Base-by-base conservation (phyloP, 92 coral and sea anemone species). In the Epizoanthus ramosus region DNA sequence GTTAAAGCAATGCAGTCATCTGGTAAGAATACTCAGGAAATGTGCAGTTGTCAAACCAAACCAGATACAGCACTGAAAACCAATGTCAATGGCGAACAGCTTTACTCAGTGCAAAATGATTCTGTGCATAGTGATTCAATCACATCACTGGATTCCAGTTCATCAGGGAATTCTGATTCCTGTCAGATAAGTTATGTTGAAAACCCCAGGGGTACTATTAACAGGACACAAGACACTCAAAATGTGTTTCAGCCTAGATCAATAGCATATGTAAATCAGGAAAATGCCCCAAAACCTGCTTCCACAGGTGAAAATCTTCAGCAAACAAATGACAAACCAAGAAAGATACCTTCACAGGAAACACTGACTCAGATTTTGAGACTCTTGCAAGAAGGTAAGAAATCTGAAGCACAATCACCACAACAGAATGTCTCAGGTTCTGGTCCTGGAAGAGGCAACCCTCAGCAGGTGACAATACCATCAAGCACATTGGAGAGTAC, bases 311-410 rank as follows among this genome's bases (percentile, higher is more conserved):
- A 28, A 37, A 39, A 22, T 74, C 43, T 91, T 52, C 84, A 57
- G 15, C 88, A 79, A 63, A 85, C 80, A 54, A 86, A 86, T 22
- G 89, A 93, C 53, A 93, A 79, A 79, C 31, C 80, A 31, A 83
- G 87, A 16, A 47, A 53, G 23, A 83, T 72, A 58, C 98, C 92
- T 23, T 84, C 89, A 23, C 93, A 93, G 52, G 94, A 93, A 54
- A 87, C 89, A 16, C 86, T 93, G 47, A 90, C 92, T 80, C 95
- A 93, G 71, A 93, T 93, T 10, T 68, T 93, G 64, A 81, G 63
- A 41, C 74, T 88, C 63, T 63, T 93, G 71, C 90, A 91, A 74
- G 84, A 74, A 45, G 93, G 89, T 74, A 77, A 43, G 50, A 60
- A 41, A 22, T 22, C 82, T 77, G 82, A 77, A 39, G 15, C 47